phyloP scores from a whole-genome alignment of 2,888 invertebrate species.

The Iselma pallidipennis region DNA sequence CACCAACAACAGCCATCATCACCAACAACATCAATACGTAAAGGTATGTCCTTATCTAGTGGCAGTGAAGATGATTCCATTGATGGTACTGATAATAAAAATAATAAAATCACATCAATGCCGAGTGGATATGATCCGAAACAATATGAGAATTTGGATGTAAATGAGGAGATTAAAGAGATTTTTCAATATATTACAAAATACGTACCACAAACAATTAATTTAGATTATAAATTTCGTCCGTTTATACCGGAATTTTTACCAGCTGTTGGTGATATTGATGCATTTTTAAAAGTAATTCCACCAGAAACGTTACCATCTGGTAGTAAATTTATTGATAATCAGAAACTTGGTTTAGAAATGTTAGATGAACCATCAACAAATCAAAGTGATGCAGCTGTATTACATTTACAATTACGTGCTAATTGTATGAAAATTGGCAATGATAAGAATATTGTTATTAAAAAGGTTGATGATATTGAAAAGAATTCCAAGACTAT shows the following conservation, averaged over 20 bases:
- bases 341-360: conserved; percentile 64
- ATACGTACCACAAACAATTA: conserved; percentile 91
- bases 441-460: conserved; percentile 52
- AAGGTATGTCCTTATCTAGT: too few species aligned
- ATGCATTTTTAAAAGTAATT: conserved; percentile 93
- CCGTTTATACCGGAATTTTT: conserved; percentile 97
- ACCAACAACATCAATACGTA: too few species aligned
- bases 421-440: conserved; percentile 62
- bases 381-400: conserved; percentile 93
- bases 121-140: conserved; percentile 76
- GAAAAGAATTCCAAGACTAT: conserved; percentile 88
- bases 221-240: conserved; percentile 85
- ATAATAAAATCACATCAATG: conserved; percentile 33
- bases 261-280: conserved; percentile 98
- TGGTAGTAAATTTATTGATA: conserved; percentile 42
- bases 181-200: conserved; percentile 91
- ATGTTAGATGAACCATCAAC: conserved; percentile 95
- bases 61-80: conserved; percentile 17
- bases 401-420: conserved; percentile 88
- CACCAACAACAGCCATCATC: neutral
- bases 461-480: conserved; percentile 80
- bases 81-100: conserved; percentile 11
- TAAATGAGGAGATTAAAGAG: conserved; percentile 85
- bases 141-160: conserved; percentile 80
- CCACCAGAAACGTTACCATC: conserved; percentile 70